These are phyloP conservation scores for Coregonus sp. DNA, from an alignment of 2,797 vertebrate genomes.

Conservation along the genomic window DNA sequence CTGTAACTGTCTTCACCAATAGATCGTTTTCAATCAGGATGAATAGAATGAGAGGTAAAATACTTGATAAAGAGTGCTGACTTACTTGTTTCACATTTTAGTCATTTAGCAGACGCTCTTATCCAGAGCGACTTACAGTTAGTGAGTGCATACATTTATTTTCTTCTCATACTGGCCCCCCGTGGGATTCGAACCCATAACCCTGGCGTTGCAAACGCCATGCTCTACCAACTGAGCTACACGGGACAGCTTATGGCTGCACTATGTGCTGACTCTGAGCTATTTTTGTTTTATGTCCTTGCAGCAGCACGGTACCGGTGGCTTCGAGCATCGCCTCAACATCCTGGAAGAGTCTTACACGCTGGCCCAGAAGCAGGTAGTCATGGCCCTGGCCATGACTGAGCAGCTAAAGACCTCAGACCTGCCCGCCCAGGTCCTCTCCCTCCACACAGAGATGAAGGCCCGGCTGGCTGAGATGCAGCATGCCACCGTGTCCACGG, in stretches of 20 bases:
- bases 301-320: slow-evolving; percentile 52
- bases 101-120: too few relatives aligned
- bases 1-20: neutral
- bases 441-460: slow-evolving; percentile 66
- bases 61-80: neutral
- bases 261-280: neutral
- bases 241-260: neutral
- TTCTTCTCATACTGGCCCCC: too few relatives aligned
- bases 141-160: too few relatives aligned
- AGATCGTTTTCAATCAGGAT: neutral
- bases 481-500: slow-evolving; percentile 60
- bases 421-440: slow-evolving; percentile 66
- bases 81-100: neutral
- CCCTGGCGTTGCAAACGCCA: too few relatives aligned
- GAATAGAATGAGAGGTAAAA: neutral
- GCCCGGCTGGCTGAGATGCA: slow-evolving; percentile 66
- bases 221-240: too few relatives aligned
- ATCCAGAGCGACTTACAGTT: too few relatives aligned
- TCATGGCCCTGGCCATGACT: slow-evolving; percentile 56
- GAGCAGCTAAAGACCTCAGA: slow-evolving; percentile 66
- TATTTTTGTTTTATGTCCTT: slow-evolving; percentile 23
- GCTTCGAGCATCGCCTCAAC: slow-evolving; percentile 58
- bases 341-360: slow-evolving; percentile 61
- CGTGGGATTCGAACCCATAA: too few relatives aligned
- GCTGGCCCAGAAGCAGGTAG: slow-evolving; percentile 65